Base-by-base conservation (phyloP, 2,113 vertebrate genomes). In the Pterocles burchelli region DNA sequence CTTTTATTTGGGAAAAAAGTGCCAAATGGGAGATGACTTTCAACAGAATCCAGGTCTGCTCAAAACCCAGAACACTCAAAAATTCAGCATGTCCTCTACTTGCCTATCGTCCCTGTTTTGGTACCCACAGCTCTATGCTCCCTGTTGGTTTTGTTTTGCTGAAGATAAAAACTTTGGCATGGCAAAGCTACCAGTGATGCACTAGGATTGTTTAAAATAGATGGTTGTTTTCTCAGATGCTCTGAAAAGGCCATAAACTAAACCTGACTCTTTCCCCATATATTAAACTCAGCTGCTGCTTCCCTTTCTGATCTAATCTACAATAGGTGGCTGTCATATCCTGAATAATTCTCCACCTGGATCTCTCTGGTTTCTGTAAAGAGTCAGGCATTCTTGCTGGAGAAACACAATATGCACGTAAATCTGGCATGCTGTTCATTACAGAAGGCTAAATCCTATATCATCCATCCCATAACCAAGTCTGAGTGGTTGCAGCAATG, bases 311-410 rank as follows among this genome's bases (percentile, higher is more conserved):
- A 87, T 85, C 45, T 87, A 81, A 94, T 90, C 74, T 93, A 17
- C 74, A 94, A 92, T 59, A 43, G 65, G 72, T 68, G 21, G n/a
- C 74, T 79, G 88, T 91, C 62, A 62, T 73, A 89, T 92, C 80
- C 91, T 92, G 86, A 96, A 71, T 85, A 22, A 67, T 92, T 94
- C 48, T 79, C 94, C 96, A 91, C 72, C 67, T 93, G 91, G 85
- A 76, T 65, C 38, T 38, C 49, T 84, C 55, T 76, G 88, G 73
- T 88, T 95, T 91, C 93, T 55, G 49, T 85, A 87, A 92, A 63
- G 88, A 90, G 38, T 52, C 90, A 92, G 46, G n/a, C 86, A 38
- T 77, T 89, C 70, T 67, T 88, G 77, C 75, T 49, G 85, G 51
- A 77, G 84, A 90, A 96, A 96, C 80, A 92, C 41, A 89, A 96